phyloP scores from a whole-genome alignment of 2,888 invertebrate genomes.

The Drosophila mayaguana region DNA sequence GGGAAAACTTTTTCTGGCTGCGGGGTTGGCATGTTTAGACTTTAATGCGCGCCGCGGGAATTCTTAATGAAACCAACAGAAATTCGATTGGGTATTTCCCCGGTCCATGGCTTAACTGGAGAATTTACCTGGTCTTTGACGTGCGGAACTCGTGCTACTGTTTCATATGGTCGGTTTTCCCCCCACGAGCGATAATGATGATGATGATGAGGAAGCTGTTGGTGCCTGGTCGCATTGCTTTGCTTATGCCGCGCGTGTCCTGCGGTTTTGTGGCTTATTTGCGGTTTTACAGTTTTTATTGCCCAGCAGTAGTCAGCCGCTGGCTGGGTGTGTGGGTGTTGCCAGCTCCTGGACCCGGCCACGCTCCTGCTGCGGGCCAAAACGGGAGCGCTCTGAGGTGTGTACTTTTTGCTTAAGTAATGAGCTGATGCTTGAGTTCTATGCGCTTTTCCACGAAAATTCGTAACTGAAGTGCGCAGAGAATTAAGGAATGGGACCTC shows the following conservation, averaged over 20 bases:
- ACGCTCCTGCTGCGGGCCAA: slow-evolving; percentile 3
- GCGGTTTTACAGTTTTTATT: slow-evolving; percentile 69
- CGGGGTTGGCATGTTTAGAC: slow-evolving; percentile 80
- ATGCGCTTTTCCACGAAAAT: slow-evolving; percentile 33
- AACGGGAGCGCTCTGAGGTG: slow-evolving; percentile 57
- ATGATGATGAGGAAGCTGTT: slow-evolving; percentile 53
- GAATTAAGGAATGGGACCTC: neutral
- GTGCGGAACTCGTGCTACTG: slow-evolving; percentile 27
- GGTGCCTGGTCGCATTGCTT: slow-evolving; percentile 22
- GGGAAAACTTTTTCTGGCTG: slow-evolving; percentile 59
- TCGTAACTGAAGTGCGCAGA: slow-evolving; percentile 8
- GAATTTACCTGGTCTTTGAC: slow-evolving; percentile 56
- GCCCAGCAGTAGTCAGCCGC: slow-evolving; percentile 45
- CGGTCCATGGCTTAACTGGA: slow-evolving; percentile 25
- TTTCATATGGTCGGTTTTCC: slow-evolving; percentile 61
- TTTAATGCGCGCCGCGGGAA: slow-evolving; percentile 78
- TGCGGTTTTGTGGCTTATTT: slow-evolving; percentile 71
- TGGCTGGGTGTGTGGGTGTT: slow-evolving; percentile 70
- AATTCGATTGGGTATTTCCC: slow-evolving; percentile 63
- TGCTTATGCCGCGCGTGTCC: slow-evolving; percentile 67
- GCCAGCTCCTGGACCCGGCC: slow-evolving; percentile 18
- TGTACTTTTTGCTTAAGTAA: slow-evolving; percentile 67
- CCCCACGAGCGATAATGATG: slow-evolving; percentile 36
- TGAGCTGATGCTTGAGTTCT: slow-evolving; percentile 33
- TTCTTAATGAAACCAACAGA: slow-evolving; percentile 71